Conservation (phyloP, 2,797 vertebrate species). For the Sebastes vulpes region DNA sequence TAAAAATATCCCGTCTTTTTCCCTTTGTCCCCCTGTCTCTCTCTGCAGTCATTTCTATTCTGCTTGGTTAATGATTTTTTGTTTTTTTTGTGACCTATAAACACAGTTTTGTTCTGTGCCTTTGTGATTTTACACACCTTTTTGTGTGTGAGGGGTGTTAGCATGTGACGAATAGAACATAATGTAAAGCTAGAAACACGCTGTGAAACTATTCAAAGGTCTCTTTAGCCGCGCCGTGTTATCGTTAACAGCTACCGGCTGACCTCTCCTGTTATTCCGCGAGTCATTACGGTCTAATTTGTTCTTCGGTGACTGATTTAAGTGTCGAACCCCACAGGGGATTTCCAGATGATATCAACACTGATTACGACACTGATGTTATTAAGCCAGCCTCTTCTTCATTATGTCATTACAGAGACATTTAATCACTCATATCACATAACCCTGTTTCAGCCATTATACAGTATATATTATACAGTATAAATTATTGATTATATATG, state of each 20-base stretch:
- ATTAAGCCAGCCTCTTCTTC: constrained; percentile 67
- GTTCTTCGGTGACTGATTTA: constrained; percentile 59
- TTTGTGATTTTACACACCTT: constrained; percentile 1
- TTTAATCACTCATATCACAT: constrained; percentile 65
- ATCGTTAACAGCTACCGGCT: constrained; percentile 36
- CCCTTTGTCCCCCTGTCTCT: constrained; percentile 25
- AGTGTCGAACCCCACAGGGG: constrained; percentile 59
- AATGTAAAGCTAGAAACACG: not conserved
- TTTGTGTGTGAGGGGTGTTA: not conserved
- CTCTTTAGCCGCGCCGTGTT: constrained; percentile 24
- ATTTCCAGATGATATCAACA: constrained; percentile 70
- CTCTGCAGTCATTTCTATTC: constrained; percentile 31
- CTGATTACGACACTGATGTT: constrained; percentile 72
- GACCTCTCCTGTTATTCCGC: constrained; percentile 53
- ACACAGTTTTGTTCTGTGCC: constrained; percentile 18
- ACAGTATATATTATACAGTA: not conserved
- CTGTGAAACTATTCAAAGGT: constrained; percentile 19
- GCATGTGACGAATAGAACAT: constrained; percentile 11
- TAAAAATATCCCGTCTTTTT: constrained; percentile 60
- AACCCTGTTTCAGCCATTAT: constrained; percentile 23
- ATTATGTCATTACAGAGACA: constrained; percentile 64
- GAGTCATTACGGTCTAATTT: constrained; percentile 71
- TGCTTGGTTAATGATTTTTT: constrained; percentile 37
- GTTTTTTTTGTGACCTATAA: constrained; percentile 42
- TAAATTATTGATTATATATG: not conserved